Conservation (phyloP, 2,113 vertebrate genomes). For the Gavialis gangeticus region DNA sequence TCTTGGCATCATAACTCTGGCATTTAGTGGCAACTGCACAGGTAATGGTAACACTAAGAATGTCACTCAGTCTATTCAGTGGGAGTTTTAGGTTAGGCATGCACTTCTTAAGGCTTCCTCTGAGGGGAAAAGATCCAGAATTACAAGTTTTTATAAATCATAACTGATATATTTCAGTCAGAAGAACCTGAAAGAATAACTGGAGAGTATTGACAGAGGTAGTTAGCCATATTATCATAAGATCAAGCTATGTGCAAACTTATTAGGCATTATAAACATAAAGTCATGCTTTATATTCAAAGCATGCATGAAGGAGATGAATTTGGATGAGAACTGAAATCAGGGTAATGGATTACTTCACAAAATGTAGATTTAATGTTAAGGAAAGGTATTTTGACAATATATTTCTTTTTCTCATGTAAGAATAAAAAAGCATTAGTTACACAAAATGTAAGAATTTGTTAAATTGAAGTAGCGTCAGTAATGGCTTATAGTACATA, state of each 20-base stretch:
- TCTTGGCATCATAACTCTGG: not conserved
- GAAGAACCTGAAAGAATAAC: constrained; percentile 35
- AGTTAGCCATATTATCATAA: not conserved
- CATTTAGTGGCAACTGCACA: not conserved
- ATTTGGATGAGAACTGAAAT: constrained; percentile 24
- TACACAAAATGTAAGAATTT: not conserved
- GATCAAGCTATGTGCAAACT: constrained; percentile 52
- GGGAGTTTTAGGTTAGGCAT: constrained; percentile 32
- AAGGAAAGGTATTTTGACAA: not conserved
- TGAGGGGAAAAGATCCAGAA: constrained; percentile 36
- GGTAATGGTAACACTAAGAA: not conserved
- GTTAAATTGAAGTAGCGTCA: not conserved
- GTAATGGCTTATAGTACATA: not conserved
- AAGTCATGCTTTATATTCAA: constrained; percentile 28
- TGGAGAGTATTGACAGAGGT: not conserved
- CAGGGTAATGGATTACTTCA: constrained; percentile 24
- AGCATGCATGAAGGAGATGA: not conserved
- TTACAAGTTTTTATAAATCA: constrained; percentile 65
- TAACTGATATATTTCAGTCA: constrained; percentile 45
- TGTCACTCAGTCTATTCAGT: not conserved
- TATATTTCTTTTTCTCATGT: not conserved
- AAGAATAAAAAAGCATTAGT: not conserved
- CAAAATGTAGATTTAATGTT: constrained; percentile 4
- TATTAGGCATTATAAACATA: constrained; percentile 19
- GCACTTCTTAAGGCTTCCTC: not conserved